Base-by-base conservation (phyloP, 2,797 vertebrate genomes). In the Todus mexicanus region DNA sequence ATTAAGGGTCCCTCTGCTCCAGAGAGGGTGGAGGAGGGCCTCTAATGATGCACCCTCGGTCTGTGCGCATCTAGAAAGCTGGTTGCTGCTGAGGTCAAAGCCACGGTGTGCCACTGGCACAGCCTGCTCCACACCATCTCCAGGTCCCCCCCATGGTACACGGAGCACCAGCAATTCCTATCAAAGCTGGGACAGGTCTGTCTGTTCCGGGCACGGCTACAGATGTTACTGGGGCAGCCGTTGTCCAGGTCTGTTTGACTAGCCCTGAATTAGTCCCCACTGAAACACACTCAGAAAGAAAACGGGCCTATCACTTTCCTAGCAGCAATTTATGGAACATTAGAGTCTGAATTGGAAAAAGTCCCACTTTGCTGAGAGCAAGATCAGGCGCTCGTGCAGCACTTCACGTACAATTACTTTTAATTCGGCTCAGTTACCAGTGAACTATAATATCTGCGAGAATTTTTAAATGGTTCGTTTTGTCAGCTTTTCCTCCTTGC, bases 401-500 rank as follows among this genome's bases (percentile, higher is more conserved):
- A 45, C 87, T 94, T 95, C 84, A 88, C 19, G 3, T 96, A 86
- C 93, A 88, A 95, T 95, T 95, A 87, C 89, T 92, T 91, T 85
- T 80, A 87, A 93, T 92, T 95, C 87, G 0, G 68, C 89, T 96
- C 88, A 45, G 90, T 93, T 91, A 87, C 87, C 83, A 92, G 78
- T 78, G 81, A 96, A 95, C 83, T 96, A 43, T 88, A 85, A 92
- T 89, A 92, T 92, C 89, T 84, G 85, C 0, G 4, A 95, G 92
- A 90, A 93, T 86, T 95, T 95, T 87, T 82, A 90, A 95, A 90
- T 73, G 89, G 92, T 94, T 95, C 82, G 76, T 95, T 95, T 96
- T 96, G 96, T 96, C 96, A 93, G 84, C 80, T 89, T 97, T 97
- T 94, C 69, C 75, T 95, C 93, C 90, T 92, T 94, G 63, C 78